These are phyloP conservation scores for Pseudocheirus occidentalis DNA, from an alignment of 2,797 vertebrate species.

Conservation along the genomic window DNA sequence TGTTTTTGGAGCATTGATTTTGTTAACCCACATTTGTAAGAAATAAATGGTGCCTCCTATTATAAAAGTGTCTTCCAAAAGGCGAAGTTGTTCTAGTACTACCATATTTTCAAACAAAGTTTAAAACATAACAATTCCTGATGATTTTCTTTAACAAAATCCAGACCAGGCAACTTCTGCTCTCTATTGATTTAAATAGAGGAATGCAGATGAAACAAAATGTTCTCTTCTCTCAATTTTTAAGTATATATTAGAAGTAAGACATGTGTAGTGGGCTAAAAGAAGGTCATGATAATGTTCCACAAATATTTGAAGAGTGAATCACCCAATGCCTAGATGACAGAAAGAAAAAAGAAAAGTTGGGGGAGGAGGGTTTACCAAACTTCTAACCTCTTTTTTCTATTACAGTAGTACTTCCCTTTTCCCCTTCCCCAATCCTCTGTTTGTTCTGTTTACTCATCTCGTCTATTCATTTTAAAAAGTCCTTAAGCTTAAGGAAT, in stretches of 20 bases:
- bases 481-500: background rate
- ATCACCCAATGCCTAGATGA: background rate
- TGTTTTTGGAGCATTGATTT: background rate
- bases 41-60: background rate
- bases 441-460: background rate
- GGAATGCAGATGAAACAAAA: background rate
- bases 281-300: background rate
- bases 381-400: background rate
- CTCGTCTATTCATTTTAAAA: background rate
- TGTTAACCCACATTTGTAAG: background rate
- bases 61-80: background rate
- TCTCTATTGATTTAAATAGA: background rate
- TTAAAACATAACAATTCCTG: background rate
- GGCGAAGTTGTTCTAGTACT: background rate
- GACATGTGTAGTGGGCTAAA: background rate
- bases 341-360: background rate
- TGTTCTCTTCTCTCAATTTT: background rate
- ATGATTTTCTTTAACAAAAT: background rate
- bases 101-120: background rate
- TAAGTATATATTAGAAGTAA: background rate
- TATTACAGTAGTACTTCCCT: background rate
- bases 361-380: background rate
- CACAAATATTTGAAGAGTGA: background rate
- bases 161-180: background rate
- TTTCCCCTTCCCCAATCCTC: background rate